A percentile compares a stretch with the other conserved stretches of the same genome.
These are phyloP conservation scores for Lacerta bilineata DNA, from an alignment of 2,797 vertebrate species.

Conservation along the genomic window DNA sequence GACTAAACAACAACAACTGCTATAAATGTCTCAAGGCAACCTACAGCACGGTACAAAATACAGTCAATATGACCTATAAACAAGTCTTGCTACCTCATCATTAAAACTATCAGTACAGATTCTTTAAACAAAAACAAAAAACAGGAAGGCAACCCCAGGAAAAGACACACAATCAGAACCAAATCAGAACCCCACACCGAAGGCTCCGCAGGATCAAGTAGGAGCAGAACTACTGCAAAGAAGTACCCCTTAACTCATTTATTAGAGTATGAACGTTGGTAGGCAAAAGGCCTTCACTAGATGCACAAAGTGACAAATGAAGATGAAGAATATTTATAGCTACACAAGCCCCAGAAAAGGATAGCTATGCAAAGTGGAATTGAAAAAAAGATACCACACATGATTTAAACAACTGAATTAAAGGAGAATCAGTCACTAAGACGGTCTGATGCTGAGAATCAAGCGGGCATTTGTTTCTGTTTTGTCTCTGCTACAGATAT, in stretches of 20 bases:
- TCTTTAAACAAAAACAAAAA: too few relatives aligned
- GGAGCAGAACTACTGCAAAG: too few relatives aligned
- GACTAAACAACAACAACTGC: too few relatives aligned
- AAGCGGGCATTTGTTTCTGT: background rate
- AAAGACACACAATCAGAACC: too few relatives aligned
- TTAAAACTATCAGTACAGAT: too few relatives aligned
- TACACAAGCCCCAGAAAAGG: background rate
- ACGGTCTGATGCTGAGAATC: background rate
- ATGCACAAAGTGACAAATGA: background rate
- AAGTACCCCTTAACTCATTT: background rate
- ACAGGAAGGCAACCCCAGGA: too few relatives aligned
- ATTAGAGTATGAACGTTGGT: background rate
- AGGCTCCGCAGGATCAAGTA: too few relatives aligned
- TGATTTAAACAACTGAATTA: background rate
- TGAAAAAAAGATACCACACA: background rate
- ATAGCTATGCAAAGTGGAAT: background rate
- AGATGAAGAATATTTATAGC: background rate
- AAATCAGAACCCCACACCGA: too few relatives aligned
- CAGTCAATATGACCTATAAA: too few relatives aligned
- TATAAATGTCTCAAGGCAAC: too few relatives aligned
- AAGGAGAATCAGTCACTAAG: background rate
- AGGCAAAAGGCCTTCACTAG: background rate
- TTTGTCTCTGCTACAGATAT: background rate
- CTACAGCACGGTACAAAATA: too few relatives aligned
- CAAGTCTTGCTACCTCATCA: too few relatives aligned